Evolutionary conservation across 1,140 invertebrate genomes (phyloP).

Genomic region (Drosophila kurseongensis): DNA sequence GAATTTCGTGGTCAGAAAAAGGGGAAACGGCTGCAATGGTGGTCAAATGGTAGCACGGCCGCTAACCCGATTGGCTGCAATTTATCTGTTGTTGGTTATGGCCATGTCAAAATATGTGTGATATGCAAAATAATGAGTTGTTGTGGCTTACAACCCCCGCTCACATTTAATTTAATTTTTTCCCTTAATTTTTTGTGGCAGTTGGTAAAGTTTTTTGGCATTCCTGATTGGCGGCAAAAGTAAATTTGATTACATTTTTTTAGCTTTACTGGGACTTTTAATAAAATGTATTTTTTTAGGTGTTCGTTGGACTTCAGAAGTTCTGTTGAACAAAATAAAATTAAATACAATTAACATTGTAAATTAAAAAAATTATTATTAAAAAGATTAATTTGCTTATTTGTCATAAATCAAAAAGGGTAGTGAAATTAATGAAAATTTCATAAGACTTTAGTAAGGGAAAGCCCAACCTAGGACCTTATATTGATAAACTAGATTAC

Average conservation of each 20-base stretch:
- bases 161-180: constrained; percentile 36
- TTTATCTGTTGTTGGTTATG: constrained; percentile 79
- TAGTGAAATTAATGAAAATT: no score
- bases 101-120: constrained; percentile 80
- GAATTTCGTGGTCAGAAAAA: constrained; percentile 23
- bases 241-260: constrained; percentile 31
- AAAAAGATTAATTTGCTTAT: no score
- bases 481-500: background rate
- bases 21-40: constrained; percentile 11
- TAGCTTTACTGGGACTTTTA: background rate
- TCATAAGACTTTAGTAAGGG: no score
- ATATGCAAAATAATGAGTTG: constrained; percentile 81
- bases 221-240: constrained; percentile 17
- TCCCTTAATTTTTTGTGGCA: constrained; percentile 34
- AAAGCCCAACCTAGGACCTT: no score
- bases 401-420: no score
- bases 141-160: constrained; percentile 51
- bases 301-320: background rate
- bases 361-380: no score
- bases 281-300: background rate
- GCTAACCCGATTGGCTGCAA: constrained; percentile 72
- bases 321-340: no score
- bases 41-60: constrained; percentile 46
- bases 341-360: no score
- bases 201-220: constrained; percentile 23